phyloP scores from a whole-genome alignment of 2,888 invertebrate genomes.

The Onchidella celtica region DNA sequence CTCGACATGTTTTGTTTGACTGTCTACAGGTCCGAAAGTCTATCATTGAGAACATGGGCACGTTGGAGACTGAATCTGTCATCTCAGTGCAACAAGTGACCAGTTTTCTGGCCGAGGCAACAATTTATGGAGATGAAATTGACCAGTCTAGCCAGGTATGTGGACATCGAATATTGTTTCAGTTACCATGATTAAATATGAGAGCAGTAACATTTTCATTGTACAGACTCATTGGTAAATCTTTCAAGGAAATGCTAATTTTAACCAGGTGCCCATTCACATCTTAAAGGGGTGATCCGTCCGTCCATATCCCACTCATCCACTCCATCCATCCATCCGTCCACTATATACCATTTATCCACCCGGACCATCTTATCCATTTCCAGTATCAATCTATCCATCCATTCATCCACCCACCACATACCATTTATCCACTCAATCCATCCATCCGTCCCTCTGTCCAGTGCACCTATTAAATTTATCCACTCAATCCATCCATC shows the following conservation, averaged over 20 bases:
- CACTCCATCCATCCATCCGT: background rate
- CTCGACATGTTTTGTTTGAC: too few species aligned
- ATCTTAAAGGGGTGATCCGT: too few species aligned
- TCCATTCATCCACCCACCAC: background rate
- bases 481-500: background rate
- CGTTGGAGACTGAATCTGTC: background rate
- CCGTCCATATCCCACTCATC: background rate
- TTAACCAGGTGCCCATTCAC: too few species aligned
- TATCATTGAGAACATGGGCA: background rate
- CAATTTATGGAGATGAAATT: constrained; percentile 39
- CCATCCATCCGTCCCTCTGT: background rate
- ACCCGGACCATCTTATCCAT: too few species aligned
- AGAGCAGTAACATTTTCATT: too few species aligned
- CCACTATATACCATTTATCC: too few species aligned
- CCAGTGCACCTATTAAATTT: too few species aligned
- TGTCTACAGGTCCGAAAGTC: constrained; percentile 31
- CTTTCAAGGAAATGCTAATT: too few species aligned
- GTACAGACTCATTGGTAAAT: too few species aligned
- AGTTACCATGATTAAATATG: too few species aligned
- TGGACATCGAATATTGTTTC: too few species aligned
- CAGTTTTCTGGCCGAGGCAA: constrained; percentile 34
- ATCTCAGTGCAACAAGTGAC: constrained; percentile 11
- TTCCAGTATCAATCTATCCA: background rate
- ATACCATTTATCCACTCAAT: background rate
- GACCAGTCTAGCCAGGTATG: constrained; percentile 39